Base-by-base conservation (phyloP, 2,113 vertebrate species). In the Syngnathoides biaculeatus region DNA sequence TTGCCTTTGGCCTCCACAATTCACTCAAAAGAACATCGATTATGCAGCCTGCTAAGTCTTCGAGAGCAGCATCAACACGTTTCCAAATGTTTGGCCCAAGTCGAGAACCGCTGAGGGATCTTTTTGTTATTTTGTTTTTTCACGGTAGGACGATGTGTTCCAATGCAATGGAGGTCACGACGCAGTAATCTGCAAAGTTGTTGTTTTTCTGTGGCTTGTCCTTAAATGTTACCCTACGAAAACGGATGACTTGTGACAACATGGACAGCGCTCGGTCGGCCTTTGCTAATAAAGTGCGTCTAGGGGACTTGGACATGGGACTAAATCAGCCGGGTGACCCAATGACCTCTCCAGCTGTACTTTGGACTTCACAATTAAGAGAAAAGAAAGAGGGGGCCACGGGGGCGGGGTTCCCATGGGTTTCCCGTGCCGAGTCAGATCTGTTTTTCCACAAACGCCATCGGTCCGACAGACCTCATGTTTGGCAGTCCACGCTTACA, bases 301-400 rank as follows among this genome's bases (percentile, higher is more conserved):
- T 70, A 68, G 73, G 78, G 79, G 79, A 83, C 84, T 74, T 56
- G 66, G 69, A 52, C 42, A 0, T 30, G 53, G 70, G 74, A 84
- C 84, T 79, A 71, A 75, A 82, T 77, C 81, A 78, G 78, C 81
- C 73, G 84, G 67, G 74, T 19, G 81, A 78, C 80, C 69, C 75
- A 71, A 17, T 78, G 74, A 61, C 65, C 27, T 55, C 27, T 77
- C 69, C 86, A 79, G 79, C 87, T 81, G 86, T 70, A 64, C 42
- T 65, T 67, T 57, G 77, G 78, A 75, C 70, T 77, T 67, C 59
- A 62, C 68, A 20, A 48, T 2, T 48, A 2, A 67, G 58, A 67
- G 65, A 72, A 67, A 57, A 73, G 39, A 59, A 42, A 66, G 60
- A 47, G 65, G 48, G 60, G 9, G 26, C 0, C 35, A 20, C 14